Base-by-base conservation (phyloP, 2,888 invertebrate species). In the Andrena chrysosceles region DNA sequence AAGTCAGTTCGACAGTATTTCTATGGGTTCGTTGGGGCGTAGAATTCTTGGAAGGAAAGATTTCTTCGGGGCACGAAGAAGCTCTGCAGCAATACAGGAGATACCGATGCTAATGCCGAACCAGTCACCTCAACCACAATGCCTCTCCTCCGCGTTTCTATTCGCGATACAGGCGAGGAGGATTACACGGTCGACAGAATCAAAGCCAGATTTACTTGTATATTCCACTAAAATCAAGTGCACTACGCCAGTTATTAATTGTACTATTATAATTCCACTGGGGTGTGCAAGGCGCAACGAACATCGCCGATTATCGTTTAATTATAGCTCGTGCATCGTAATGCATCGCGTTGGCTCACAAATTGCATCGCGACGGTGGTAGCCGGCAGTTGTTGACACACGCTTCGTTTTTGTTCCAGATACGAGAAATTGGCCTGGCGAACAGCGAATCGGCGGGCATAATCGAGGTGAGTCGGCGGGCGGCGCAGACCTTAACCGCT, bases 401-500 rank as follows among this genome's bases (percentile, higher is more conserved):
- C 42, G 26, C 80, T 72, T 70, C 48, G 31, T 67, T 85, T 76
- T 77, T 77, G 67, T 85, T 85, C 49, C 84, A 85, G 84, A 77
- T 74, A 49, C 68, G 62, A 26, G 71, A 77, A 74, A 71, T 72
- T 63, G 48, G 60, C 59, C 5, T n/a, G 63, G 23, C 56, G 74
- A 63, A 31, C 35, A 33, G 73, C 67, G 64, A 82, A 74, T 76
- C 76, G 64, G 66, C 42, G 49, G 48, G 54, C 56, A 72, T 80
- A 75, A 84, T 81, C 80, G 73, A 86, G 83, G 85, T 86, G 76
- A 86, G 85, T 85, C 69, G 62, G 63, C 59, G 54, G 48, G 64
- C 54, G 23, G 29, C 20, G 59, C 68, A 52, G 35, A 6, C 60
- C 67, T 63, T 67, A 85, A 79, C 31, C 49, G 77, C 67, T 76